Evolutionary conservation across 2,797 vertebrate genomes (phyloP), one percentile per base, ranked within the genome.

Genomic region (Coilia nasus): DNA sequence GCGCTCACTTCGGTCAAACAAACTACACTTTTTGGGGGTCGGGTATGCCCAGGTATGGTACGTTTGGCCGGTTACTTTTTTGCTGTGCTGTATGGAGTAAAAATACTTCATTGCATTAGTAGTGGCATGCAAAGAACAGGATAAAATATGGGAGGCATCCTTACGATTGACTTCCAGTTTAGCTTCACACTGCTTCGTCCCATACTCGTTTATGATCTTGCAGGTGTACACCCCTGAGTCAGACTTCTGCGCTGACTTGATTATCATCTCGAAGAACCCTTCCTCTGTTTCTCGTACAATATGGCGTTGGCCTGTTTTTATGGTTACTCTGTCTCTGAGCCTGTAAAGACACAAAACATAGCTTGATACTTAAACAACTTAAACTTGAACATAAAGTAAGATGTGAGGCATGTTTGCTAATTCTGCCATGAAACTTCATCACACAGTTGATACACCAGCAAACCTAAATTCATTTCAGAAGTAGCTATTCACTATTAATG

Each of bases 161-260:
- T 95, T 93, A 97, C 98, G 98, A 98, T 97, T 97, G 82, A 99
- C 97, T 85, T 98, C 96, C 91, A 99, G 95, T 89, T 93, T 97
- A 88, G 95, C 96, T 86, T 99, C 97, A 0, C 98, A 98, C 89
- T 99, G 98, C 93, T 97, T 97, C 10, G 96, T 98, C 82, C 98
- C 98, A 0, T 98, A 99, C 89, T 99, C 98, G 0, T 99, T 99
- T 87, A 99, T 98, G 0, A 99, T 97, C 93, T 98, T 99, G 92
- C 98, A 99, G 83, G 96, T 98, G 91, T 99, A 99, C 91, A 97
- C 93, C 83, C 98, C 98, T 0, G 96, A 93, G 41, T 99, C 98
- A 0, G 95, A 95, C 80, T 94, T 96, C 90, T 96, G 93, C 0
- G 95, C 97, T 0, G 96, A 96, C 91, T 95, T 94, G 89, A 99